Percentiles rank a stretch among this genome's conserved stretches.
phyloP scores from a whole-genome alignment of 1,140 invertebrate genomes.

The Drosophila punjabiensis region DNA sequence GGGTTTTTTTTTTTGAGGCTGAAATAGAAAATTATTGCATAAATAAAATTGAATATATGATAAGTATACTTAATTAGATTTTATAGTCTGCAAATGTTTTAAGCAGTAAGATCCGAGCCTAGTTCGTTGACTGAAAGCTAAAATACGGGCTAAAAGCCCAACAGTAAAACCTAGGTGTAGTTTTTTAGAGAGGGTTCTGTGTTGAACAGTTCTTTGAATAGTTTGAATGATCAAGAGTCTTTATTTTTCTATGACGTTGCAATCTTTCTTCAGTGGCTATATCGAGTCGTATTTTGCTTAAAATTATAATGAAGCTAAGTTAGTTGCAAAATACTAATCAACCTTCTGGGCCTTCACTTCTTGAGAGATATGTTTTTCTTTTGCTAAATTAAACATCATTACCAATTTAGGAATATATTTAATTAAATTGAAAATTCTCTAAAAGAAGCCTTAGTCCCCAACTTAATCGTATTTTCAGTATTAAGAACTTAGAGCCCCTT shows the following conservation, averaged over 20 bases:
- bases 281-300: too few species aligned
- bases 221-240: too few species aligned
- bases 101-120: neutral
- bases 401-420: fast-evolving
- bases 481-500: neutral
- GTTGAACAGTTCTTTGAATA: too few species aligned
- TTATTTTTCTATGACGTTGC: too few species aligned
- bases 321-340: too few species aligned
- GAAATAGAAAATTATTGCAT: neutral
- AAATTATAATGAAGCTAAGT: too few species aligned
- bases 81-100: neutral
- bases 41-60: neutral
- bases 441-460: too few species aligned
- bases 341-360: too few species aligned
- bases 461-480: neutral
- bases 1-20: neutral
- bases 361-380: neutral
- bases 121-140: neutral
- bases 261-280: too few species aligned
- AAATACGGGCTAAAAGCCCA: too few species aligned
- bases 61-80: neutral
- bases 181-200: too few species aligned
- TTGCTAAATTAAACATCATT: neutral
- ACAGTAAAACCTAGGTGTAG: too few species aligned
- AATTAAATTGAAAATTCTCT: neutral